Conservation (phyloP, 2,797 vertebrate genomes). For the Pseudochaenichthys georgianus region DNA sequence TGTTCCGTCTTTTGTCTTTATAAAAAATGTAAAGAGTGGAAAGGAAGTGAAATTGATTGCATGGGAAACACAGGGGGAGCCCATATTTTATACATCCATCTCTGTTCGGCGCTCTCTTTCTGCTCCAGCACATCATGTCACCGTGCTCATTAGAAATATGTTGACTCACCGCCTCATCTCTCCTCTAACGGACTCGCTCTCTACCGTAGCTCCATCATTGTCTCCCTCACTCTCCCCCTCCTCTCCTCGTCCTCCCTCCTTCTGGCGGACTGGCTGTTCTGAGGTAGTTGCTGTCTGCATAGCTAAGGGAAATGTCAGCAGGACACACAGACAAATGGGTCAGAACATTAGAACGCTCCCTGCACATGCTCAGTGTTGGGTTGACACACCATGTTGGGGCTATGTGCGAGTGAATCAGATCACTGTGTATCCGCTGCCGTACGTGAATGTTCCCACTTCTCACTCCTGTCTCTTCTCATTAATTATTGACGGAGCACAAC, state of each 20-base stretch:
- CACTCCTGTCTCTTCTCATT: slow-evolving; percentile 79
- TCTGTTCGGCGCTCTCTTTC: slow-evolving; percentile 30
- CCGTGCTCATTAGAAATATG: slow-evolving; percentile 78
- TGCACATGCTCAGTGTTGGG: slow-evolving; percentile 75
- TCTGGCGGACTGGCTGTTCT: slow-evolving; percentile 80
- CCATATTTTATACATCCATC: slow-evolving; percentile 57
- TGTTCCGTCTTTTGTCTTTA: slow-evolving; percentile 61
- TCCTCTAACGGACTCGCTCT: slow-evolving; percentile 46
- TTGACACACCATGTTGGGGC: slow-evolving; percentile 53
- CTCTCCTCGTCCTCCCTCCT: slow-evolving; percentile 55
- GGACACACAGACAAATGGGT: slow-evolving; percentile 78
- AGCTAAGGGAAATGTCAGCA: slow-evolving; percentile 82
- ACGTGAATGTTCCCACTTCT: slow-evolving; percentile 78
- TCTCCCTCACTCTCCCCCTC: slow-evolving; percentile 40
- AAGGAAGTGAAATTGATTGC: slow-evolving; percentile 53
- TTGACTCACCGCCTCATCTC: slow-evolving; percentile 76
- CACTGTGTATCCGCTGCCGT: slow-evolving; percentile 65
- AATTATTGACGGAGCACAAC: slow-evolving; percentile 80
- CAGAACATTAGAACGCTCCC: slow-evolving; percentile 73
- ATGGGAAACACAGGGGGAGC: slow-evolving; percentile 28
- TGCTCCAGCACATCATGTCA: slow-evolving; percentile 62
- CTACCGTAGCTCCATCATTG: slow-evolving; percentile 62
- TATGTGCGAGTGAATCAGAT: slow-evolving; percentile 69
- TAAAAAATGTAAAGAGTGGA: slow-evolving; percentile 28
- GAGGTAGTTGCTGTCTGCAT: slow-evolving; percentile 80